Base-by-base conservation (phyloP, 2,113 vertebrate genomes). In the Meleagris gallopavo region DNA sequence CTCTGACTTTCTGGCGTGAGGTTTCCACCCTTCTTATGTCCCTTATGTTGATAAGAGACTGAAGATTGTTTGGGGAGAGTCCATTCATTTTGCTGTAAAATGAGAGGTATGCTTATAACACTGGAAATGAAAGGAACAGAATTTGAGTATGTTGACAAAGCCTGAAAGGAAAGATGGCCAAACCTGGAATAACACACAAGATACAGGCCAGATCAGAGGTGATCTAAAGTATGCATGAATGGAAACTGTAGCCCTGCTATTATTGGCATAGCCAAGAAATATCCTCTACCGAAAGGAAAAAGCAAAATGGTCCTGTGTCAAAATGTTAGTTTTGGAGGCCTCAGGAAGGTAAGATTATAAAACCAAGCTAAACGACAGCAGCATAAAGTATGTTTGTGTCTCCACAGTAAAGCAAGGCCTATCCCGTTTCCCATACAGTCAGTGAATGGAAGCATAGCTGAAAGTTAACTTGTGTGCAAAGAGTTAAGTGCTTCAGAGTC, bases 401-500 rank as follows among this genome's bases (percentile, higher is more conserved):
- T 67, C 40, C 36, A 6, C 40, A 29, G 45, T 19, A 21, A 18
- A 75, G 78, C 54, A 25, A 62, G 30, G 41, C 48, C 83, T 67
- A 1, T 30, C 16, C 41, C 41, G 11, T 69, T 92, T 72, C 55
- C 71, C 81, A 40, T 11, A 5, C 36, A 3, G 12, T 55, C 89
- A 57, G 58, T 0, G 5, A 87, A 24, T 52, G 36, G 74, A 65
- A 83, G 27, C 4, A 2, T 8, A 57, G 61, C 69, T 61, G 43
- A 61, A 75, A 34, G 1, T 0, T 32, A 34, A 43, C 69, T 24
- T 0, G 2, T 60, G 20, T 60, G 80, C 62, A 41, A 94, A 86
- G 92, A 45, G 95, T 96, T 95, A 96, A 96, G 12, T 27, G 18
- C 61, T 81, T 38, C 83, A 86, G 80, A 32, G 57, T 83, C 38